These are phyloP conservation scores for Halictus ligatus DNA, from an alignment of 2,888 invertebrate genomes.

Conservation along the genomic window DNA sequence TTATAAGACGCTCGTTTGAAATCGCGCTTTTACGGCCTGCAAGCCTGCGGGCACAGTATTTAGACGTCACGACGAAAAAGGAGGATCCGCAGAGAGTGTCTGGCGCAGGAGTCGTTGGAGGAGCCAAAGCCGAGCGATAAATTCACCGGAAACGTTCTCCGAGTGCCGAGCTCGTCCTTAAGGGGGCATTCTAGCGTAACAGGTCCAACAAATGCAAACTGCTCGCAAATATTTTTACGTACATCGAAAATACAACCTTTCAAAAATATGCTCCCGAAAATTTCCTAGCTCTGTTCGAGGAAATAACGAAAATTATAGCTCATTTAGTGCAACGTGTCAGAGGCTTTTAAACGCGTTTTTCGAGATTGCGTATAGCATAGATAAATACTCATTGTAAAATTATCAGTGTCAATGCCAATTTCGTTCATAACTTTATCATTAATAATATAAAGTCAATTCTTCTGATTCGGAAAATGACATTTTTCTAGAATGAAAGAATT, in stretches of 20 bases:
- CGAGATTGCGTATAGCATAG: too few relatives aligned
- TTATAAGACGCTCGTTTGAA: constrained; percentile 22
- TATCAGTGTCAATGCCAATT: too few relatives aligned
- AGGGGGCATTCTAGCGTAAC: not conserved
- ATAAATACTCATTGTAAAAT: too few relatives aligned
- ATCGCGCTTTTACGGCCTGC: constrained; percentile 12
- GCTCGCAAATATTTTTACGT: not conserved
- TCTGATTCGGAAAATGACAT: too few relatives aligned
- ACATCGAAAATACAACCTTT: not conserved
- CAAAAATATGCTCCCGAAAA: not conserved
- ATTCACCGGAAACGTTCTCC: constrained; percentile 53
- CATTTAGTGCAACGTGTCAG: too few relatives aligned
- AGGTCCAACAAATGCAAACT: not conserved
- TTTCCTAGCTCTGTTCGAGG: too few relatives aligned
- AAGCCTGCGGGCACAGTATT: constrained; percentile 25
- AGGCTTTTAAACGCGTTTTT: too few relatives aligned
- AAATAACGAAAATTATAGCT: too few relatives aligned
- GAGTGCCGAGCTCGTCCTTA: constrained; percentile 18
- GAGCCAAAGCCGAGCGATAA: constrained; percentile 50
- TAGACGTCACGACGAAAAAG: constrained; percentile 30
- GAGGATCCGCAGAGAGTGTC: constrained; percentile 13
- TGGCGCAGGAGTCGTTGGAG: constrained; percentile 23
- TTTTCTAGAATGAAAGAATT: too few relatives aligned
- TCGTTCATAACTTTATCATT: too few relatives aligned
- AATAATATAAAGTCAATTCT: too few relatives aligned